Evolutionary conservation across 1,140 invertebrate species (phyloP).

Genomic region (Adelges cooleyi): DNA sequence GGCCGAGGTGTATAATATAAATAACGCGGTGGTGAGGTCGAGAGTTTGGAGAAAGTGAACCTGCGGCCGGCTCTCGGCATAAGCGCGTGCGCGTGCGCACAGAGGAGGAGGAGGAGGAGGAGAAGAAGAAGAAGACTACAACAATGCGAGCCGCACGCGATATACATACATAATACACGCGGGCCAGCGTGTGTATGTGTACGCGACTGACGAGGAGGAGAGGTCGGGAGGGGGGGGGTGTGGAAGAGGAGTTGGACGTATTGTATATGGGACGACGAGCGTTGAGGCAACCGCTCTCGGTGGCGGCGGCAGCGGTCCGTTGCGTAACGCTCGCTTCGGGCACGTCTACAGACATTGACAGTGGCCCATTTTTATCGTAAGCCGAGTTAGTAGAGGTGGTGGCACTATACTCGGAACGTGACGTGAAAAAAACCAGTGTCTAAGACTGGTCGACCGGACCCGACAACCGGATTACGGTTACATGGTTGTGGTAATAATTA

Average conservation of each 20-base stretch:
- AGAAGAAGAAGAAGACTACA: conserved; percentile 13
- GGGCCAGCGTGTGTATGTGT: too few species aligned
- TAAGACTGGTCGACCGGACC: too few species aligned
- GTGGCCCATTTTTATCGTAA: conserved; percentile 28
- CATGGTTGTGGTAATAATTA: too few species aligned
- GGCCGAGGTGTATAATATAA: neutral
- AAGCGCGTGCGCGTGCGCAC: too few species aligned
- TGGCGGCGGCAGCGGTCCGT: too few species aligned
- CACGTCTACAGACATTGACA: conserved; percentile 26
- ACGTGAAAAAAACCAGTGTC: too few species aligned
- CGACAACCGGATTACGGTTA: too few species aligned
- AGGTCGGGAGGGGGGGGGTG: neutral
- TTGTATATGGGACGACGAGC: neutral
- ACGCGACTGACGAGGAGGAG: neutral
- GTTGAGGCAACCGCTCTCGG: too few species aligned
- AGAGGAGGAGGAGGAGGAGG: too few species aligned
- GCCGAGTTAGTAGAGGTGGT: too few species aligned
- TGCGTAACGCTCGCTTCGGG: too few species aligned
- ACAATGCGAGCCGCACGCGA: neutral
- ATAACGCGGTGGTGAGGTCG: neutral
- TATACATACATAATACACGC: neutral
- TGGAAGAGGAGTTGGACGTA: neutral
- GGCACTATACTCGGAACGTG: too few species aligned
- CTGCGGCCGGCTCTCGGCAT: neutral
- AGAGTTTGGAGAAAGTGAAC: conserved; percentile 26